Conservation (phyloP, 2,888 invertebrate genomes). For the Aspidapion aeneum region DNA sequence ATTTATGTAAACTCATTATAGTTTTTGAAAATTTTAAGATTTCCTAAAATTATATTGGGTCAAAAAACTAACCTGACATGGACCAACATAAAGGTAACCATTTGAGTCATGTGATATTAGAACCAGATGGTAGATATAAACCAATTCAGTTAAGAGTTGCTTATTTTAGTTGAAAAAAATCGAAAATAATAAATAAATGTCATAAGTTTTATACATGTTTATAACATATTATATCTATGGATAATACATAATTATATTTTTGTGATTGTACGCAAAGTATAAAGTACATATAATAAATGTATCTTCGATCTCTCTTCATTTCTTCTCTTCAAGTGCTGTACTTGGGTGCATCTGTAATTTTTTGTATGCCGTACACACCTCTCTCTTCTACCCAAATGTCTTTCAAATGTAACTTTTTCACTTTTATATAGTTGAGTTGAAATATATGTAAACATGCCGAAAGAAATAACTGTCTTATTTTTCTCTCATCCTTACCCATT, state of each 20-base stretch:
- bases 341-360: conserved; percentile 28
- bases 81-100: conserved; percentile 42
- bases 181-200: conserved; percentile 44
- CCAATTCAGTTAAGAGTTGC: conserved; percentile 42
- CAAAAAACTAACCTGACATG: conserved; percentile 43
- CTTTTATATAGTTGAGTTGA: conserved; percentile 49
- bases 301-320: too few species aligned
- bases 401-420: conserved; percentile 49
- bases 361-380: conserved; percentile 42
- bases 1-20: neutral
- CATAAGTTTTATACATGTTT: conserved; percentile 48
- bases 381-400: conserved; percentile 47
- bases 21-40: neutral
- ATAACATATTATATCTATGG: conserved; percentile 44
- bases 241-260: conserved; percentile 42
- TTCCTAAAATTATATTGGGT: neutral
- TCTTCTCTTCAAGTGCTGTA: conserved; percentile 28
- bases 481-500: too few species aligned
- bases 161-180: conserved; percentile 43
- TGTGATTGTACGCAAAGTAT: conserved; percentile 44
- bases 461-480: conserved; percentile 28
- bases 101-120: conserved; percentile 44
- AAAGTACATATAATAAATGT: conserved; percentile 12
- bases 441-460: conserved; percentile 50
- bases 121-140: conserved; percentile 40